Conservation (phyloP, 2,113 vertebrate species). For the Tenrec ecaudatus region DNA sequence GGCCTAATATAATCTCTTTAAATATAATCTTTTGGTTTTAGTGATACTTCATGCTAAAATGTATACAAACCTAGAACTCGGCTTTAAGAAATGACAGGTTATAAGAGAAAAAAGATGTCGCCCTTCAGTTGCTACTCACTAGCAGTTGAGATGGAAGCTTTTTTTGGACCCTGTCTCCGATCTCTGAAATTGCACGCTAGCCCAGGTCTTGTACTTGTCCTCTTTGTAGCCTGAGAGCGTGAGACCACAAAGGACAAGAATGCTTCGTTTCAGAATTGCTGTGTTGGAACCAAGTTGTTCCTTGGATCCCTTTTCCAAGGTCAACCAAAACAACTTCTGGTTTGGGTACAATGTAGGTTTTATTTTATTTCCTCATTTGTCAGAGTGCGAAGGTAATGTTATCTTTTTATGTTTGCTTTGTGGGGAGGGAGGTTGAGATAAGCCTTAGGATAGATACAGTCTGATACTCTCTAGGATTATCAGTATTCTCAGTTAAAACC, state of each 20-base stretch:
- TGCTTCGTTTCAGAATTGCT: conserved; percentile 56
- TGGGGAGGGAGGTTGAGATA: conserved; percentile 52
- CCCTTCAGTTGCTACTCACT: conserved; percentile 26
- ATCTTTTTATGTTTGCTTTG: conserved; percentile 55
- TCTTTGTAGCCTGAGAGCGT: conserved; percentile 22
- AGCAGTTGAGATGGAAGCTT: conserved; percentile 44
- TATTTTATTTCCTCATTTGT: conserved; percentile 72
- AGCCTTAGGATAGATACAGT: conserved; percentile 28
- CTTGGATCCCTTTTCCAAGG: conserved; percentile 64
- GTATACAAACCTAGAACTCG: conserved; percentile 30
- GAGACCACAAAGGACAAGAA: background rate
- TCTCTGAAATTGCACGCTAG: conserved; percentile 46
- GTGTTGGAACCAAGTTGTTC: conserved; percentile 51
- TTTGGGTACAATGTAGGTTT: conserved; percentile 59
- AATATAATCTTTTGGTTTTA: background rate
- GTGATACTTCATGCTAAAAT: conserved; percentile 29
- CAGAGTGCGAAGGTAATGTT: conserved; percentile 32
- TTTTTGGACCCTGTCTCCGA: conserved; percentile 29
- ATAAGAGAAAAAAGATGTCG: background rate
- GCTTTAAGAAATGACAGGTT: conserved; percentile 31
- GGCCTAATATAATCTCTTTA: background rate
- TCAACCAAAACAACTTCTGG: conserved; percentile 64
- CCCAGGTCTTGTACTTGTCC: background rate
- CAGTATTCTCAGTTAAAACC: conserved; percentile 46
- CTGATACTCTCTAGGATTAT: background rate